Conservation (phyloP, 2,797 vertebrate genomes). For the Pelodytes ibericus region DNA sequence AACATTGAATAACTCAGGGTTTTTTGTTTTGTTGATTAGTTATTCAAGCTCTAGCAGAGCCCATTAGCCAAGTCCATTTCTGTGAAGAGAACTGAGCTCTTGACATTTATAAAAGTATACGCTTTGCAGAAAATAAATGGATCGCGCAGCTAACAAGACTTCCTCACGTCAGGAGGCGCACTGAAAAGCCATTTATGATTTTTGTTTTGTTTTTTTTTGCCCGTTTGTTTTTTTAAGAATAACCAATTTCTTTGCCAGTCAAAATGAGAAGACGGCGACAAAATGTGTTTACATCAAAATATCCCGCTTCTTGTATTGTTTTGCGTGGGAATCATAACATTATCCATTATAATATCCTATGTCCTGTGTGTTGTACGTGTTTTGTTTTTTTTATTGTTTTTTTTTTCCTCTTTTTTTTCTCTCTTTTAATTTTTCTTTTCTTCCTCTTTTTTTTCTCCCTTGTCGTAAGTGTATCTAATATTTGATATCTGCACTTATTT, state of each 20-base stretch:
- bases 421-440: no score
- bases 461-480: no score
- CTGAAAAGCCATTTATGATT: no score
- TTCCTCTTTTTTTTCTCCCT: no score
- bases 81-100: conserved; percentile 16
- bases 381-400: no score
- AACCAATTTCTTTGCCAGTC: conserved; percentile 20
- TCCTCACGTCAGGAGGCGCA: conserved; percentile 14
- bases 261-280: background rate
- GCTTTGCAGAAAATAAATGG: conserved; percentile 24
- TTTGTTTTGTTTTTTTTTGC: no score
- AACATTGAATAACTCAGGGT: no score
- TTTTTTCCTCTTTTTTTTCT: background rate
- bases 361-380: no score
- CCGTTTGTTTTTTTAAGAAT: background rate
- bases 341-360: no score
- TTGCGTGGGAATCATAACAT: no score
- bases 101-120: conserved; percentile 28
- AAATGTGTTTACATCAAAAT: background rate
- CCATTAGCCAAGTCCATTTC: conserved; percentile 8
- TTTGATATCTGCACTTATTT: no score
- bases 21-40: background rate
- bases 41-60: background rate
- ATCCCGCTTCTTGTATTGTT: background rate
- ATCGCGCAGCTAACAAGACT: conserved; percentile 25